These are phyloP conservation scores for Drosophila nikananu DNA, from an alignment of 1,140 invertebrate species.

Conservation along the genomic window DNA sequence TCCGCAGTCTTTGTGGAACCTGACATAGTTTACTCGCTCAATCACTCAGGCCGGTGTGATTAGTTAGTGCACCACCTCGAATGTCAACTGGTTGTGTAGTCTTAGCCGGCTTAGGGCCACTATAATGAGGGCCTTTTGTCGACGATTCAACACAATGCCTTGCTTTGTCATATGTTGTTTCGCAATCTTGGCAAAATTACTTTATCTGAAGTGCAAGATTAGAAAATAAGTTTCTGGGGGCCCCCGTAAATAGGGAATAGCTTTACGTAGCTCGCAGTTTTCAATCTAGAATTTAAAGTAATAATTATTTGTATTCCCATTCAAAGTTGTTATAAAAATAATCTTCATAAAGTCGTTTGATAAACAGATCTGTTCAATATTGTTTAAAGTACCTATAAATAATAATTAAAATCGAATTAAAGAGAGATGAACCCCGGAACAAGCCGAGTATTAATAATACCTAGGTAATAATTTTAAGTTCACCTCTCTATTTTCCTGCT, in stretches of 20 bases:
- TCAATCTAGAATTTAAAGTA: no score
- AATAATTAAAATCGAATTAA: neutral
- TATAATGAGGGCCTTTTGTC: slow-evolving; percentile 6
- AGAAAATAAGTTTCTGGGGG: slow-evolving; percentile 5
- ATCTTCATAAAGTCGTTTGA: no score
- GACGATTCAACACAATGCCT: neutral
- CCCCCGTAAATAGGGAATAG: neutral
- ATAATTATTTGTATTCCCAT: no score
- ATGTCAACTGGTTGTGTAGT: slow-evolving; percentile 15
- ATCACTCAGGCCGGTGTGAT: slow-evolving; percentile 9
- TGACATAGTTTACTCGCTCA: slow-evolving; percentile 32
- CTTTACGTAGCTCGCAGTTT: neutral
- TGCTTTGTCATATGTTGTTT: slow-evolving; percentile 2
- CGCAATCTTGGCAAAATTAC: neutral
- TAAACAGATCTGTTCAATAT: no score
- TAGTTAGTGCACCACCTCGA: slow-evolving; percentile 9
- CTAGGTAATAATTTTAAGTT: neutral
- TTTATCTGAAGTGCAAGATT: slow-evolving; percentile 18
- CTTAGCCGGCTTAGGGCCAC: slow-evolving; percentile 6
- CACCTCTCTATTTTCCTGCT: neutral
- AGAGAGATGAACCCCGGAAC: no score
- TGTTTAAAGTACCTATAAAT: neutral
- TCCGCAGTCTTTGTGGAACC: slow-evolving; percentile 13
- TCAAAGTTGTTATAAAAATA: no score
- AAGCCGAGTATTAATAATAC: neutral